Evolutionary conservation across 2,113 vertebrate species (phyloP).

Genomic region (Dasypus novemcinctus): DNA sequence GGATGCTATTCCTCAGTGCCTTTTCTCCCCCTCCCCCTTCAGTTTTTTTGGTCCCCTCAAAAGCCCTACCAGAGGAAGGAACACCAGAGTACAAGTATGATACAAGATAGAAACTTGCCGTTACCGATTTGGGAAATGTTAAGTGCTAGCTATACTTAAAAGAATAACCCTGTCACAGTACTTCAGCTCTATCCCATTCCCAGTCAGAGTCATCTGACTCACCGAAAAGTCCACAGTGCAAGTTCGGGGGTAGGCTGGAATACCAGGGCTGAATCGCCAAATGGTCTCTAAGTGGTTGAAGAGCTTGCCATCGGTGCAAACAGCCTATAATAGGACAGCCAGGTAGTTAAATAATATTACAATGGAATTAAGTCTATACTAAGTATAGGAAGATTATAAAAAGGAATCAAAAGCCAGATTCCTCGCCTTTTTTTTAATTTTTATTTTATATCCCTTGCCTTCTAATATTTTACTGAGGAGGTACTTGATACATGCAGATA

Average conservation of each 20-base stretch:
- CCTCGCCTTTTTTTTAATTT: no score
- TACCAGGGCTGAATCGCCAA: conserved; percentile 96
- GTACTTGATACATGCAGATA: not conserved
- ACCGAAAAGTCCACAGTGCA: conserved; percentile 98
- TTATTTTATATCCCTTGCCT: no score
- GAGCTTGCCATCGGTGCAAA: conserved; percentile 94
- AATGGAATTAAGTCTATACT: not conserved
- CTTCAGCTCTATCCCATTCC: not conserved
- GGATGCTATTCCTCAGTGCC: not conserved
- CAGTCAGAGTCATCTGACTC: conserved; percentile 71
- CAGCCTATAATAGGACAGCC: conserved; percentile 82
- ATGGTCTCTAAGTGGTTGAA: conserved; percentile 97
- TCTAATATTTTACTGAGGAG: not conserved
- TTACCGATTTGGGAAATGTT: not conserved
- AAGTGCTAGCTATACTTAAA: not conserved
- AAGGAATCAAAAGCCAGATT: not conserved
- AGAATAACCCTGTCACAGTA: not conserved
- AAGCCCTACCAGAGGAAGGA: not conserved
- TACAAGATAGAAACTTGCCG: not conserved
- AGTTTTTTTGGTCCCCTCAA: not conserved
- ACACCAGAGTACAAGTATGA: not conserved
- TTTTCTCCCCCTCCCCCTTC: not conserved
- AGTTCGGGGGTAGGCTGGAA: conserved; percentile 94
- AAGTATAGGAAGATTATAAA: not conserved
- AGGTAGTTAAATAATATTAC: not conserved